Percentiles rank a stretch among this genome's conserved stretches.
phyloP scores from a whole-genome alignment of 2,113 vertebrate species.

The Raja brachyura region DNA sequence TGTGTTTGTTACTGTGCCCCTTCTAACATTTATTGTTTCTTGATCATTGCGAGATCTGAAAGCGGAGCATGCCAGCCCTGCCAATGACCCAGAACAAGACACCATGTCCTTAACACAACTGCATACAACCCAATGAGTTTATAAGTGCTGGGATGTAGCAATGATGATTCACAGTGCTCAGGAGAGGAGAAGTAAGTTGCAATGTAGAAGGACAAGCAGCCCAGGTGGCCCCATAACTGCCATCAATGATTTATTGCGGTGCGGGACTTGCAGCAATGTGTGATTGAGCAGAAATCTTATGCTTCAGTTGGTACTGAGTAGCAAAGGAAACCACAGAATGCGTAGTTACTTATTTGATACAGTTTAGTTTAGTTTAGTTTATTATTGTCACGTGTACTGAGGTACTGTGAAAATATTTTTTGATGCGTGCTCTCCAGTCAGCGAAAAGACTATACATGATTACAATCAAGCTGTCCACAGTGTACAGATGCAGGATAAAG shows the following conservation, averaged over 20 bases:
- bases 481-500: no score
- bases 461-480: no score
- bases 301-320: background rate
- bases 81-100: slow-evolving; percentile 20
- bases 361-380: background rate
- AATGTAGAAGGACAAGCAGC: background rate
- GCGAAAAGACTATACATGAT: no score
- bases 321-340: background rate
- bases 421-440: no score
- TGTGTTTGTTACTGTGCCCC: background rate
- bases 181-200: background rate
- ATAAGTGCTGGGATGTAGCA: background rate
- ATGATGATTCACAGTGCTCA: background rate
- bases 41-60: background rate
- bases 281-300: background rate
- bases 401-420: no score
- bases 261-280: background rate
- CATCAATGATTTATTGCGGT: background rate
- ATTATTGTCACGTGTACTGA: no score
- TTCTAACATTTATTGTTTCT: background rate
- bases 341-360: background rate
- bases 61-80: background rate
- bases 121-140: background rate
- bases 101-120: background rate
- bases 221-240: background rate